Conservation (phyloP, 2,888 invertebrate species). For the Andrena praecox region DNA sequence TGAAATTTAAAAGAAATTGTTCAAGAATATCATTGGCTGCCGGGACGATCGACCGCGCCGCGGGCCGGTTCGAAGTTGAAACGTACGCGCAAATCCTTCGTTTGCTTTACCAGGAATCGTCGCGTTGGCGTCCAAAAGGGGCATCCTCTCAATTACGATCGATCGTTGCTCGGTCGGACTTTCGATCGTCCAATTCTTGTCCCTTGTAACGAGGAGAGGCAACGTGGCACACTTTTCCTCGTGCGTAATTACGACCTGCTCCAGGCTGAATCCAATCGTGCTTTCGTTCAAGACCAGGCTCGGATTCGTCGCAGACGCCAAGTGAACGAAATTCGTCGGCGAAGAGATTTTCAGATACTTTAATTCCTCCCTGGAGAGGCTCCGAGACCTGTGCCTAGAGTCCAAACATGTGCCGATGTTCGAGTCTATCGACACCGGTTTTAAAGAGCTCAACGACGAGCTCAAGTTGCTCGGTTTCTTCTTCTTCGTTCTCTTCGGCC, state of each 20-base stretch:
- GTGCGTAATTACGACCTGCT: conserved; percentile 74
- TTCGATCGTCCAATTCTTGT: conserved; percentile 15
- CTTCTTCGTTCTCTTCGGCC: conserved; percentile 66
- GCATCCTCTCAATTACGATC: not conserved
- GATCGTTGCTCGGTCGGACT: conserved; percentile 7
- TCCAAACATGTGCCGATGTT: not conserved
- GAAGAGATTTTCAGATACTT: conserved; percentile 76
- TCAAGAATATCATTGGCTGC: not conserved
- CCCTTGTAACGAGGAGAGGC: conserved; percentile 58
- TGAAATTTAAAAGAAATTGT: conserved; percentile 13
- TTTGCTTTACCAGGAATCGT: not conserved
- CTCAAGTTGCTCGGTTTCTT: conserved; percentile 34
- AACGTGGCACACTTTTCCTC: conserved; percentile 76
- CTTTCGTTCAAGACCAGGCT: conserved; percentile 55
- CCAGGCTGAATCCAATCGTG: conserved; percentile 27
- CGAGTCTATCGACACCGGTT: not conserved
- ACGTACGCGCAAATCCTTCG: conserved; percentile 18
- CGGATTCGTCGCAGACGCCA: conserved; percentile 79
- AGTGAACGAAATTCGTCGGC: conserved; percentile 81
- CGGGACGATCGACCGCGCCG: not conserved
- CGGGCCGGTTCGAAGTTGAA: not conserved
- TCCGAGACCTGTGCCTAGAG: conserved; percentile 37
- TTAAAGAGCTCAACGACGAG: conserved; percentile 36
- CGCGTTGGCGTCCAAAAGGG: not conserved
- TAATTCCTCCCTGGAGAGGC: conserved; percentile 71